Conservation (phyloP, 1,140 invertebrate species). For the Bombyx mandarina region DNA sequence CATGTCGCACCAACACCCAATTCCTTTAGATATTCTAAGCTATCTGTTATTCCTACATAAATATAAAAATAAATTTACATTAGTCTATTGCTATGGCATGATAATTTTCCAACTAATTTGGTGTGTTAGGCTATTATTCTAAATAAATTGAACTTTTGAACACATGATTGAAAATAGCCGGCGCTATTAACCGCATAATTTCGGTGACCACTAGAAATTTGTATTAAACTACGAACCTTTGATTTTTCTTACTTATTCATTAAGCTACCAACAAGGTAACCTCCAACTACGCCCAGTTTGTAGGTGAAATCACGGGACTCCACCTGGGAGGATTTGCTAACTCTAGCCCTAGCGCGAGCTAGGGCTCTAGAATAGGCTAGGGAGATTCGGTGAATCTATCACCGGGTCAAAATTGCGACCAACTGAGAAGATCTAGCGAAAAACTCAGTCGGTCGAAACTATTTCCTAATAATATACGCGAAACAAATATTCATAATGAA, state of each 20-base stretch:
- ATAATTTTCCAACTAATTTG: too few relatives aligned
- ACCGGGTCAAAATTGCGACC: too few relatives aligned
- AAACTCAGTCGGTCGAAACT: background rate
- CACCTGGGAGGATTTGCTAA: too few relatives aligned
- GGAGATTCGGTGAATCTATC: too few relatives aligned
- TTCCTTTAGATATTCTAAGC: conserved; percentile 69
- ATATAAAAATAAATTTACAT: background rate
- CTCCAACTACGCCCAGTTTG: too few relatives aligned
- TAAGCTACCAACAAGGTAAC: too few relatives aligned
- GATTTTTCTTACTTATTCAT: too few relatives aligned
- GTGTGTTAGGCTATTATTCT: too few relatives aligned
- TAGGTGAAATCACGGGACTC: too few relatives aligned
- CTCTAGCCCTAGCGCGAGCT: too few relatives aligned
- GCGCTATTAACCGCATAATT: background rate
- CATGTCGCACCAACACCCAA: conserved; percentile 74
- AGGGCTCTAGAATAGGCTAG: too few relatives aligned
- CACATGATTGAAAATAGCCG: background rate
- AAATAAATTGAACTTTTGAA: background rate
- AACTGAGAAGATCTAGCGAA: too few relatives aligned
- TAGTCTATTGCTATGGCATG: background rate
- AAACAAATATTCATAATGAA: background rate
- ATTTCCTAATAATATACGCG: background rate
- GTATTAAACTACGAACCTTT: background rate
- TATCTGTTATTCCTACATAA: conserved; percentile 63
- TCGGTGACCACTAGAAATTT: background rate